Evolutionary conservation across 2,797 vertebrate genomes (phyloP), one percentile per base, ranked within the genome.

Genomic region (Premnoplex brunnescens): DNA sequence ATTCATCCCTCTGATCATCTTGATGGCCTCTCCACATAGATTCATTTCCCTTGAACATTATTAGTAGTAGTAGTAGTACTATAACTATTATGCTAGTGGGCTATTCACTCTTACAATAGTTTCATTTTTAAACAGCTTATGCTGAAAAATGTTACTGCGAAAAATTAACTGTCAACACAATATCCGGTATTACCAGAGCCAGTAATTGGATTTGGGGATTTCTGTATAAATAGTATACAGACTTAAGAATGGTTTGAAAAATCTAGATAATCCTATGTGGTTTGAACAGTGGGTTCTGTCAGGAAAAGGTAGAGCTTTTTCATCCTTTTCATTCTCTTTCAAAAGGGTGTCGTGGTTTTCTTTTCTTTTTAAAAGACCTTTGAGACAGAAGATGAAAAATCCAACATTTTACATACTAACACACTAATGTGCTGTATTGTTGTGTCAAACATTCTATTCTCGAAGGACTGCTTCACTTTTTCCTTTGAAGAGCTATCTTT

Each of bases 341-440:
- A 85, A 88, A 95, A 81, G 73, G 14, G 23, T 80, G 56, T 32
- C 27, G 28, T 71, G 43, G 28, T 36, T 91, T 88, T 49, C 39
- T 77, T 77, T 79, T 79, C 30, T 76, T 82, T 85, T 73, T n/a
- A 77, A 69, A 88, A 84, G 69, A 89, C 58, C 54, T 84, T 81
- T 68, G 83, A 89, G 58, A 89, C 7, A 58, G 69, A 96, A 89
- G 54, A 95, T 36, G 43, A 93, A 92, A 91, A 92, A 88, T 71
- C 68, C 46, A 91, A 54, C 62, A 72, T 77, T 94, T 86, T 88
- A 85, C 72, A 64, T 80, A 79, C 54, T 60, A 88, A 83, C 8
- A 2, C 56, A 60, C 15, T 71, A 43, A 83, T 55, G 49, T 85
- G 78, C 64, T 88, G 37, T 32, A 77, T 34, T 84, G 59, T 72